phyloP scores from a whole-genome alignment of 2,797 vertebrate species.

The Columba guinea region DNA sequence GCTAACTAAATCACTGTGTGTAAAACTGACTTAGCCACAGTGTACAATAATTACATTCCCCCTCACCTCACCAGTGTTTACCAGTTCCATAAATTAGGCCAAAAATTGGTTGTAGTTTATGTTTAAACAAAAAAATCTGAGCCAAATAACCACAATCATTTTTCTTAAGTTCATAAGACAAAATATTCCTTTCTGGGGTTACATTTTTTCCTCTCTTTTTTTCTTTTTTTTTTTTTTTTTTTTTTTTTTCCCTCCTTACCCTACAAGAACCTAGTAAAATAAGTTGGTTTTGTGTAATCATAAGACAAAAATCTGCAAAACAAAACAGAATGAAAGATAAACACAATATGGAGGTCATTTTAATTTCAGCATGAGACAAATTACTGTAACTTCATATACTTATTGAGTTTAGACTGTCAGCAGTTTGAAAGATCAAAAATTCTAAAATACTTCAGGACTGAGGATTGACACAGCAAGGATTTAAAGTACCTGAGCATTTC shows the following conservation, averaged over 20 bases:
- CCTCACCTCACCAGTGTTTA: background rate
- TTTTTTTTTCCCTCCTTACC: background rate
- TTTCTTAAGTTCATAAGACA: background rate
- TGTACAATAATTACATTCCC: background rate
- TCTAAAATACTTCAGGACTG: conserved; percentile 18
- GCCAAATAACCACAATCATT: background rate
- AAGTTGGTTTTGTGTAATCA: background rate
- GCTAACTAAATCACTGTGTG: background rate
- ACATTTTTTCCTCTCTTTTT: background rate
- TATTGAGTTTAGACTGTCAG: conserved; percentile 21
- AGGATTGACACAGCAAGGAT: background rate
- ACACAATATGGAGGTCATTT: background rate
- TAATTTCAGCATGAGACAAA: conserved; percentile 33
- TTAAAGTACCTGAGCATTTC: conserved; percentile 22
- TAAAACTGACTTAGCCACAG: background rate
- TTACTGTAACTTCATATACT: background rate
- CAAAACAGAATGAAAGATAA: background rate
- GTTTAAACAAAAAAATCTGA: background rate
- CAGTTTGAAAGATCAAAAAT: conserved; percentile 1
- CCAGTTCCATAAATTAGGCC: background rate
- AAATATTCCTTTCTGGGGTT: background rate
- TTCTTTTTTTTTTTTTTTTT: too few relatives aligned
- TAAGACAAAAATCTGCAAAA: background rate
- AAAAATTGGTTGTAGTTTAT: background rate
- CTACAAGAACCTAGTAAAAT: background rate